phyloP scores from a whole-genome alignment of 2,888 invertebrate species.

The Agrochola litura region DNA sequence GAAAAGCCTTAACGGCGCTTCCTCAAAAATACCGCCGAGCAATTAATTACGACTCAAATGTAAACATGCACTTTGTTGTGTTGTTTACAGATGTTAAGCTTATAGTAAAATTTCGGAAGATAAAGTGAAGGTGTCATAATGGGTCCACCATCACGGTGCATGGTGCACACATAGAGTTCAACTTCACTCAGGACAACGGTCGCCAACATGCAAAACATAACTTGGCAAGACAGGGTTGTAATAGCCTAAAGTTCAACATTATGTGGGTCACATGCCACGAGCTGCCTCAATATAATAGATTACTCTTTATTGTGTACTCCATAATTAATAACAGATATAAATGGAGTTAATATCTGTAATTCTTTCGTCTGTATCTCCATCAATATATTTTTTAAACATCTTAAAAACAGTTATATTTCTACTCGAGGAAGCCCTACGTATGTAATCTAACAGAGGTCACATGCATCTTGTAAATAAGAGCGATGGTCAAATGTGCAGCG shows the following conservation, averaged over 20 bases:
- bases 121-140: neutral
- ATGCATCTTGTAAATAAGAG: neutral
- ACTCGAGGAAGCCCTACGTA: neutral
- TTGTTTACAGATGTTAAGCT: neutral
- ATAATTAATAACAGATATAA: neutral
- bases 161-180: neutral
- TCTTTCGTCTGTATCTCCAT: neutral
- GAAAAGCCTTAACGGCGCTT: constrained; percentile 15
- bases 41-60: constrained; percentile 36
- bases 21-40: constrained; percentile 38
- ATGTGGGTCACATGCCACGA: neutral
- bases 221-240: neutral
- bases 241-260: neutral
- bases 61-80: constrained; percentile 20
- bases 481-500: neutral
- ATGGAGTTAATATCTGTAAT: neutral
- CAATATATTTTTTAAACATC: neutral
- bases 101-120: neutral
- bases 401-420: neutral
- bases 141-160: neutral
- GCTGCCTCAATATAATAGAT: neutral
- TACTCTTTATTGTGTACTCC: neutral
- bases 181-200: neutral
- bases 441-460: neutral
- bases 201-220: neutral